Percentiles rank a stretch among this genome's conserved stretches.
These are phyloP conservation scores for Callinectes sapidus DNA, from an alignment of 2,888 invertebrate species.

Conservation along the genomic window DNA sequence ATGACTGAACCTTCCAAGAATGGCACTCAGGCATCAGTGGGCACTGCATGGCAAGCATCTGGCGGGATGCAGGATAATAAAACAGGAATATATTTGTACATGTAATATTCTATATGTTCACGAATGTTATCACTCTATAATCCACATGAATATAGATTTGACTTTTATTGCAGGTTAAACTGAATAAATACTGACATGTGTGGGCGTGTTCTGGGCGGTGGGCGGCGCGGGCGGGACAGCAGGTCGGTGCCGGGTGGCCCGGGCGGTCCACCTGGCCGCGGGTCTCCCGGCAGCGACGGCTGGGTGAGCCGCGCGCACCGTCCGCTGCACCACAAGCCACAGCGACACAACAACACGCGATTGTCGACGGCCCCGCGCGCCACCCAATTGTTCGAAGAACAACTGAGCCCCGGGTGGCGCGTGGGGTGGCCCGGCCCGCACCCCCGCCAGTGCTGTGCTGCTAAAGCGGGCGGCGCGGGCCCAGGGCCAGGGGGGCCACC, in stretches of 20 bases:
- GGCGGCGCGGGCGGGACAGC: conserved; percentile 58
- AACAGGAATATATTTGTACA: conserved; percentile 63
- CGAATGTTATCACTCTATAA: conserved; percentile 72
- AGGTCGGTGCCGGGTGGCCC: conserved; percentile 55
- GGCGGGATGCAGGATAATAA: neutral
- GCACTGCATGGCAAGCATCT: neutral
- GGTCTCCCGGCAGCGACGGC: conserved; percentile 62
- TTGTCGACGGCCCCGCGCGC: conserved; percentile 71
- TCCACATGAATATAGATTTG: conserved; percentile 72
- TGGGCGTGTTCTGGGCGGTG: conserved; percentile 57
- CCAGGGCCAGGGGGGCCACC: conserved; percentile 67
- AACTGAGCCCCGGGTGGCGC: conserved; percentile 73
- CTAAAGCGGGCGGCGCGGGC: conserved; percentile 61
- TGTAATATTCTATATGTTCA: conserved; percentile 73
- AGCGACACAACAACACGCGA: conserved; percentile 72
- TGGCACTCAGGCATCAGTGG: neutral
- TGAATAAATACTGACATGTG: conserved; percentile 72
- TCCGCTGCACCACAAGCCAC: conserved; percentile 69
- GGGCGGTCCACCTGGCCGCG: conserved; percentile 71
- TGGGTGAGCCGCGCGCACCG: conserved; percentile 60
- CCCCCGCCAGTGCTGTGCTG: conserved; percentile 45
- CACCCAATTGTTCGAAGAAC: conserved; percentile 72
- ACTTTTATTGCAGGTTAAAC: conserved; percentile 73
- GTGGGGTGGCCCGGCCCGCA: conserved; percentile 66
- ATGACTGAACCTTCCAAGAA: neutral